Base-by-base conservation (phyloP, 2,797 vertebrate species). In the Danio kyathit region DNA sequence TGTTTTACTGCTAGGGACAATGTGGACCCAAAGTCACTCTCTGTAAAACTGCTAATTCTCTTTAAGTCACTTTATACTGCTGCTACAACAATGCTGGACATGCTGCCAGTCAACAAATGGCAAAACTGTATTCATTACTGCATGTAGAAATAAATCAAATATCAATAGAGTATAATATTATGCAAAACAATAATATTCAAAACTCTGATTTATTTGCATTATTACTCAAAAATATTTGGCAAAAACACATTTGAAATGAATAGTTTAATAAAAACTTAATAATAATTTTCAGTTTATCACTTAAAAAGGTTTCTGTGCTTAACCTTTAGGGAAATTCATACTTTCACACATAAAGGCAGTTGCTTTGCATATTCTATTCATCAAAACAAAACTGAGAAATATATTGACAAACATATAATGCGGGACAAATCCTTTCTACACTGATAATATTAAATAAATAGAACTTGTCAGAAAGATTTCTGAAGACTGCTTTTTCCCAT, bases 1-100 rank as follows among this genome's bases (percentile, higher is more conserved):
- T 57, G 44, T 73, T 85, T 86, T 88, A 29, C 80, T 87, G 83
- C 88, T 89, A 89, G 88, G 82, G 88, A 88, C 59, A 88, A 84
- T 85, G 75, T 83, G 59, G 11, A 64, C 12, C 86, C 74, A 51
- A 84, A 86, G 41, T 57, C 16, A 41, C 76, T 52, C 77, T 86
- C 85, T 82, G 63, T 83, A 82, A 84, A 43, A 69, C 54, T 69
- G 61, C 74, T 80, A 41, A 41, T 49, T 60, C 78, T 83, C 74
- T 82, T 85, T 19, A 67, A 65, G n/a, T 72, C 63, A 52, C 74
- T 88, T 87, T 83, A 17, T 75, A 17, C 48, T 71, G 57, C 16
- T 59, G 12, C 19, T 73, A 60, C 21, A 65, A 79, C n/a, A 74
- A 74, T 76, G 71, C 67, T 75, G 59, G 67, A 78, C 80, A 81